These are phyloP conservation scores for Botia kubotai DNA, from an alignment of 2,797 vertebrate species.

Conservation along the genomic window DNA sequence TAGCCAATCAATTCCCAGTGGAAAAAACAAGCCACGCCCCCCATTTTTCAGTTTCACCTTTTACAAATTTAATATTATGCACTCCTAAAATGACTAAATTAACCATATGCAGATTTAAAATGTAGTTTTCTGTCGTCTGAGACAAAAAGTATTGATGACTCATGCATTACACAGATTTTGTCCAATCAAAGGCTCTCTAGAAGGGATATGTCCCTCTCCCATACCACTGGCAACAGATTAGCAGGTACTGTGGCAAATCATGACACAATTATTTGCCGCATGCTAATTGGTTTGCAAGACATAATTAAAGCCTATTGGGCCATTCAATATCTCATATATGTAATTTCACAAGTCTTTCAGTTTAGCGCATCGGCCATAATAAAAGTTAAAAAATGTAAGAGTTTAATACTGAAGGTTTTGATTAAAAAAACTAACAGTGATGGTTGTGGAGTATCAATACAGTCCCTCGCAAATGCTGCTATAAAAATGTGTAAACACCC, in stretches of 20 bases:
- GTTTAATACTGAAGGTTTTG: not conserved
- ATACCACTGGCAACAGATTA: not conserved
- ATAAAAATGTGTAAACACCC: conserved; percentile 13
- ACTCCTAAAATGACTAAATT: not conserved
- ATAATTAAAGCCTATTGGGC: not conserved
- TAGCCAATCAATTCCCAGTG: too few species aligned
- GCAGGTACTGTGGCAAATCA: not conserved
- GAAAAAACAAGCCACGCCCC: too few species aligned
- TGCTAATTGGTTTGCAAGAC: not conserved
- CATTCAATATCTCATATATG: not conserved
- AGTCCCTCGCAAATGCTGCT: not conserved
- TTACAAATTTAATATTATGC: not conserved
- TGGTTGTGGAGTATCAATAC: not conserved
- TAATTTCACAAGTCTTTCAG: not conserved
- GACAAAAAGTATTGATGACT: not conserved
- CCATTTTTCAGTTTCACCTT: too few species aligned
- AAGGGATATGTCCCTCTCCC: not conserved
- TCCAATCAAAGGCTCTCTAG: not conserved
- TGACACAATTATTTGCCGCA: not conserved
- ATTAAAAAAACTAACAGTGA: not conserved
- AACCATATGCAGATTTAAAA: not conserved
- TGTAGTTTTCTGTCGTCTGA: not conserved
- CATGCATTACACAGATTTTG: not conserved
- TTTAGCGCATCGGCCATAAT: not conserved
- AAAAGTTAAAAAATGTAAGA: not conserved